phyloP scores from a whole-genome alignment of 53 echinoderm and acorn worm genomes.

The Pentamera pediparva region DNA sequence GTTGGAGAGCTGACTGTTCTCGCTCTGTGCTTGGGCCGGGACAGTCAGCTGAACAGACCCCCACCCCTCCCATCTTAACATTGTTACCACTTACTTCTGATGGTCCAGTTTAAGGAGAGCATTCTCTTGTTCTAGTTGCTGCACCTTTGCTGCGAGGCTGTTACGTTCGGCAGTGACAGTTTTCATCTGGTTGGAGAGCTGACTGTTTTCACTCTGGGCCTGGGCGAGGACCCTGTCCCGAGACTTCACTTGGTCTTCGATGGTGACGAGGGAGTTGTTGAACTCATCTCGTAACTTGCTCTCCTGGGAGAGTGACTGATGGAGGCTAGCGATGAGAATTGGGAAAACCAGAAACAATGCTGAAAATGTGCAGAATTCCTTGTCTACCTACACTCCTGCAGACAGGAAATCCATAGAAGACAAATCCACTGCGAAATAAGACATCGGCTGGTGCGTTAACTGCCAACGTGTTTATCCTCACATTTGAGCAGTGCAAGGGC shows the following conservation, averaged over 20 bases:
- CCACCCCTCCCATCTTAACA: too few relatives aligned
- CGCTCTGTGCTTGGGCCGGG: slow-evolving; percentile 65
- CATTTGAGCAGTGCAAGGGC: too few relatives aligned
- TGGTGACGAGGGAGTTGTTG: slow-evolving; percentile 76
- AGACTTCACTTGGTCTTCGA: slow-evolving; percentile 77
- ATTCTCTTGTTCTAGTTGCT: slow-evolving; percentile 59
- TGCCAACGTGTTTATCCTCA: too few relatives aligned
- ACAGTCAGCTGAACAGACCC: too few relatives aligned
- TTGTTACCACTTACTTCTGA: slow-evolving; percentile 26
- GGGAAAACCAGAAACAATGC: background rate
- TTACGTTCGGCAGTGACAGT: slow-evolving; percentile 67
- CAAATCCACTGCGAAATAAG: too few relatives aligned
- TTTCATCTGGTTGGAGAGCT: slow-evolving; percentile 58
- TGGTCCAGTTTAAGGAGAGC: background rate
- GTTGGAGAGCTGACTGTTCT: slow-evolving; percentile 54
- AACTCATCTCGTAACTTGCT: slow-evolving; percentile 78
- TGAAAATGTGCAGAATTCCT: too few relatives aligned
- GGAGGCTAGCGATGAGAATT: slow-evolving; percentile 62
- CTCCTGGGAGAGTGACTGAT: slow-evolving; percentile 94
- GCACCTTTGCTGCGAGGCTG: slow-evolving; percentile 57
- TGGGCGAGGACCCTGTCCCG: slow-evolving; percentile 69
- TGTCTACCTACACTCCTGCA: too few relatives aligned
- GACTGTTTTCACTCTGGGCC: slow-evolving; percentile 67
- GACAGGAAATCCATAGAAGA: too few relatives aligned
- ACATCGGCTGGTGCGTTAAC: too few relatives aligned